A percentile compares a stretch with the other conserved stretches of the same genome.
Evolutionary conservation across 2,113 vertebrate genomes (phyloP).

Genomic region (Odontophorus gujanensis): DNA sequence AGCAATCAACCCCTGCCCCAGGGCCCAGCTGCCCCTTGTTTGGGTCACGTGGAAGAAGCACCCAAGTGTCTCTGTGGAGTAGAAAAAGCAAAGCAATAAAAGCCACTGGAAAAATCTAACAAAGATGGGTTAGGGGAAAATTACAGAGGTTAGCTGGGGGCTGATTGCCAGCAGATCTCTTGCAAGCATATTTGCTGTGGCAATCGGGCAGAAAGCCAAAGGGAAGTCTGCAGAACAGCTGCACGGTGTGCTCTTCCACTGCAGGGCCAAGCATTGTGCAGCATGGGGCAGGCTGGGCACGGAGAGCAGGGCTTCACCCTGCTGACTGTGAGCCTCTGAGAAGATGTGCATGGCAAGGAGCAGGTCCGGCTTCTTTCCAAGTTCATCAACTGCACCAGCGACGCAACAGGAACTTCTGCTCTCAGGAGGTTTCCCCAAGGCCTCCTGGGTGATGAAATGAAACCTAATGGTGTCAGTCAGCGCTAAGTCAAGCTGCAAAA

Average conservation of each 20-base stretch:
- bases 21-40: background rate
- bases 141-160: background rate
- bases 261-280: background rate
- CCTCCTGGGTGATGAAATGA: accelerated
- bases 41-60: background rate
- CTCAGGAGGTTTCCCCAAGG: background rate
- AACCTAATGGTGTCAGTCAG: background rate
- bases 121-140: background rate
- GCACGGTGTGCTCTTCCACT: background rate
- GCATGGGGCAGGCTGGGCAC: background rate
- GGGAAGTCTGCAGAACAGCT: background rate
- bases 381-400: background rate
- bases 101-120: background rate
- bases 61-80: background rate
- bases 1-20: too few species aligned
- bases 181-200: background rate
- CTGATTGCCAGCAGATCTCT: background rate
- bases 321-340: background rate
- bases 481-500: background rate
- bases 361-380: background rate
- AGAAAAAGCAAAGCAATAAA: background rate
- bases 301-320: background rate
- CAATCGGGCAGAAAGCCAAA: background rate
- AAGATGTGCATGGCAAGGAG: background rate
- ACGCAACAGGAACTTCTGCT: background rate